Evolutionary conservation across 1,140 invertebrate genomes (phyloP), one percentile per base, ranked within the genome.

Genomic region (Sycobia sp.): DNA sequence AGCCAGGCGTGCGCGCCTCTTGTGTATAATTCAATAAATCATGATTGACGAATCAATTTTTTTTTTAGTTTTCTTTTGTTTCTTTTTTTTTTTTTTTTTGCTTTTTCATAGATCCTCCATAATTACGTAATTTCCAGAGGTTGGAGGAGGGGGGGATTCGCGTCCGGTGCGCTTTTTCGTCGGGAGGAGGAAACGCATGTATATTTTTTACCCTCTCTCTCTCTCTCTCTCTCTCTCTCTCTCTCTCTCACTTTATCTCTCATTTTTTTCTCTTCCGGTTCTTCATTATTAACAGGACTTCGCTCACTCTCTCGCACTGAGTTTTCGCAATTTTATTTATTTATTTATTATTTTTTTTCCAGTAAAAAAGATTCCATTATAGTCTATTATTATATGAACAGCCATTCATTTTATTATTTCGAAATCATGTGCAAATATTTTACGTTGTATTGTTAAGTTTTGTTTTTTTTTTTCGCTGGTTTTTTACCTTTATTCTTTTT

Each of bases 131-230:
- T 39, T 44, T 44, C 20, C 29, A 23, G 39, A 53, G 36, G n/a
- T n/a, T n/a, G n/a, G n/a, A n/a, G n/a, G n/a, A n/a, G n/a, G n/a
- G n/a, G 32, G 38, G 20, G 47, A 20, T 18, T 49, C 20, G 13
- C 14, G 18, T 51, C n/a, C 18, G n/a, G n/a, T 2, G 43, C 59
- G n/a, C 8, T 29, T 50, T 47, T 64, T 68, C 54, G 22, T 20
- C 53, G 49, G 49, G 41, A 55, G 56, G 58, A 68, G 61, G 53
- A 36, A 70, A 68, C 60, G 62, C 62, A 60, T n/a, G n/a, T n/a
- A n/a, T n/a, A n/a, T 62, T 32, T 56, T 47, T 47, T 53, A 36
- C 41, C 59, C 22, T 16, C 20, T 29, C n/a, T 9, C 54, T 54
- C n/a, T n/a, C n/a, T n/a, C n/a, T n/a, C n/a, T n/a, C n/a, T n/a